Evolutionary conservation across 2,113 vertebrate species (phyloP), one percentile per base, ranked within the genome.

Genomic region (Perccottus glenii): DNA sequence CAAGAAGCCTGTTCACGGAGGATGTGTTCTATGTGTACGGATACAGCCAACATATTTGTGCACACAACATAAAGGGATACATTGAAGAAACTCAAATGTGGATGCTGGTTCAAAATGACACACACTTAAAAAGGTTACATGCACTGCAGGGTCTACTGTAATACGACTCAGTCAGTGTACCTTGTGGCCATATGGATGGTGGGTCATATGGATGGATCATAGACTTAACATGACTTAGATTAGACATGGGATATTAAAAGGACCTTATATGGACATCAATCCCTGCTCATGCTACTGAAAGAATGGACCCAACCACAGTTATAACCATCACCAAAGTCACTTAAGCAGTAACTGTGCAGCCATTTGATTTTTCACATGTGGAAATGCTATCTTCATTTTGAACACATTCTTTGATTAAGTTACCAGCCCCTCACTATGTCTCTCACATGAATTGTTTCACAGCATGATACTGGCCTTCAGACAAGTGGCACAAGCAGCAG

Each of bases 151-250:
- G 53, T 69, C 60, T 61, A 7, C 27, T 40, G 64, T 81, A 79
- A 84, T 82, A 67, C 7, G n/a, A 12, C 47, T 82, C 75, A 69
- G 75, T 87, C 80, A 84, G 75, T 68, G 77, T 69, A 75, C 61
- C 60, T 43, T 80, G 75, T 71, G 77, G 70, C 70, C 46, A 67
- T 48, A 55, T 11, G 59, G 86, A 88, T 88, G 50, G 49, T 42
- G 62, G 73, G 72, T 83, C 81, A 73, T 79, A 77, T 75, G 75
- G 73, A 63, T 55, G 68, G 77, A 81, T 86, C 82, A 83, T 62
- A 58, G 77, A 73, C 63, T 85, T 78, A 83, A 86, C 74, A 81
- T 60, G 67, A 84, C 77, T 83, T 71, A 43, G 63, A 77, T 77
- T 81, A 71, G 73, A 75, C 70, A 64, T 60, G 56, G 60, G 42